Conservation (phyloP, 2,797 vertebrate species). For the Periparus ater region DNA sequence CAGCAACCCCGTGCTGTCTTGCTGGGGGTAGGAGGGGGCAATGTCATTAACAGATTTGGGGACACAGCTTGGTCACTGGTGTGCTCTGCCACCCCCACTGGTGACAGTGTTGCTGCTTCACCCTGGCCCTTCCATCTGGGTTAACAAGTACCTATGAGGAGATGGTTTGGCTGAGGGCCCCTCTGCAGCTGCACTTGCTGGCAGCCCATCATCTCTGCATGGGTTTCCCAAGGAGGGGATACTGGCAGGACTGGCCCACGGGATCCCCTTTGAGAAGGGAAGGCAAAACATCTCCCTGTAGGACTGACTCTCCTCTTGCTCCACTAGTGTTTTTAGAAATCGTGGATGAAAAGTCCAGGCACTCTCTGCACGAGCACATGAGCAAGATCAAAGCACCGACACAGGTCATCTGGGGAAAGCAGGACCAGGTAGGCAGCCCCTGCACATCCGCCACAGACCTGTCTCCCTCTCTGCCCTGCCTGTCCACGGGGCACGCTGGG, state of each 20-base stretch:
- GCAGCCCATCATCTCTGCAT: not conserved
- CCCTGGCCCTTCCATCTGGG: not conserved
- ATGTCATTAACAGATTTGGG: not conserved
- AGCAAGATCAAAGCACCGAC: constrained; percentile 85
- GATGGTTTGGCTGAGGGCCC: not conserved
- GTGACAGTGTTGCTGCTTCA: not conserved
- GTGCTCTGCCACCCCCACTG: accelerated
- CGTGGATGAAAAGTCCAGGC: constrained; percentile 81
- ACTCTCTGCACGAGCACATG: constrained; percentile 86
- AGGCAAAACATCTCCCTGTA: not conserved
- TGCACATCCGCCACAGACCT: not conserved
- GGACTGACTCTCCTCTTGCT: constrained; percentile 40
- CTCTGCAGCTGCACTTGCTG: not conserved
- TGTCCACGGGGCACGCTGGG: accelerated
- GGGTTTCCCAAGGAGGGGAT: not conserved
- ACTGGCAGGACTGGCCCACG: not conserved
- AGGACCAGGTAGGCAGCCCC: constrained; percentile 85
- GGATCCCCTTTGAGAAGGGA: not conserved
- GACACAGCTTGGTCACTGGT: not conserved
- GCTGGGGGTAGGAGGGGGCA: not conserved
- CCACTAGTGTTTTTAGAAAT: constrained; percentile 87
- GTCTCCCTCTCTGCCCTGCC: not conserved
- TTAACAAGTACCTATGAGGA: not conserved
- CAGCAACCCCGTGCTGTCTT: not conserved
- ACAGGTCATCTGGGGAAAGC: constrained; percentile 94